Conservation (phyloP, 2,888 invertebrate species). For the Hirtodrosophila duncani region DNA sequence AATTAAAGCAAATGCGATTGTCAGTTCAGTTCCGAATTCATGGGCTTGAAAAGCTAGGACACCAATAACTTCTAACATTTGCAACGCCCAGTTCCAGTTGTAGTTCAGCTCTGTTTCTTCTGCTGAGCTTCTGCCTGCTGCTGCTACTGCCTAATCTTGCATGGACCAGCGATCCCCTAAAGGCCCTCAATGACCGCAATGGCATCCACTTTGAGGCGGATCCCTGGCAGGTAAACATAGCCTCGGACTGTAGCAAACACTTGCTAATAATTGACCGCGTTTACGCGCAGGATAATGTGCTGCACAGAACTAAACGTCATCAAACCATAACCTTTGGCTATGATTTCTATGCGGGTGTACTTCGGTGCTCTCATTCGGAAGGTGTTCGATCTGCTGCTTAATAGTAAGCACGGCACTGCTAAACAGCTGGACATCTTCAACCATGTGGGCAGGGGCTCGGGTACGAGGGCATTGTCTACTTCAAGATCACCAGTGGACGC, state of each 20-base stretch:
- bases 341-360: conserved; percentile 90
- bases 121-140: conserved; percentile 1
- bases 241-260: conserved; percentile 95
- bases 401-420: conserved; percentile 94
- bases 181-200: conserved; percentile 90
- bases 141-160: not conserved
- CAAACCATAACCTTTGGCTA: conserved; percentile 96
- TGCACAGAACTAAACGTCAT: conserved; percentile 97
- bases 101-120: conserved; percentile 2
- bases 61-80: conserved; percentile 36
- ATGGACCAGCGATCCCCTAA: conserved; percentile 44
- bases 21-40: too few relatives aligned
- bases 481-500: conserved; percentile 89
- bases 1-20: too few relatives aligned
- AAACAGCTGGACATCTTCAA: conserved; percentile 96
- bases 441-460: conserved; percentile 94
- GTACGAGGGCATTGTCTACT: conserved; percentile 95
- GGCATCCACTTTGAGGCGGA: conserved; percentile 93
- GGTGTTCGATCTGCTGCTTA: conserved; percentile 92
- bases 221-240: conserved; percentile 83
- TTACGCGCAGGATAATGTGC: conserved; percentile 87
- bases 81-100: conserved; percentile 37
- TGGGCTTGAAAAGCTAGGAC: too few relatives aligned
- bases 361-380: conserved; percentile 96
- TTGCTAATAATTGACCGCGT: conserved; percentile 91